These are phyloP conservation scores for Chaetodon trifascialis DNA, from an alignment of 2,113 vertebrate genomes.

Conservation along the genomic window DNA sequence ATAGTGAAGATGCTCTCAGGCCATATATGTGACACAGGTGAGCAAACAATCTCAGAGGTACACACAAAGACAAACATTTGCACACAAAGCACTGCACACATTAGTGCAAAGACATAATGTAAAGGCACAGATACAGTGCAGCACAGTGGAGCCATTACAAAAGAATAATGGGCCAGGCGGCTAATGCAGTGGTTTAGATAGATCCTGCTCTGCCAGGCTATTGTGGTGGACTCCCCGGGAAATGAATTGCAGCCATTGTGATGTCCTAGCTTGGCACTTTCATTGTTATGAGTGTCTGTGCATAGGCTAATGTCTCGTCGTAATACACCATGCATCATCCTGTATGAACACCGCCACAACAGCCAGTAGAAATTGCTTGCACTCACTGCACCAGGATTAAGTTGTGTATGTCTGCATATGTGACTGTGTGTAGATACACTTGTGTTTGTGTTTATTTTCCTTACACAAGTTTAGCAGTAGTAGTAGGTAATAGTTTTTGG, in stretches of 20 bases:
- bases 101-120: constrained; percentile 48
- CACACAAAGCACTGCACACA: constrained; percentile 40
- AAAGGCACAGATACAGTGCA: constrained; percentile 32
- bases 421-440: background rate
- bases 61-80: constrained; percentile 46
- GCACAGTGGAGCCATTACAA: constrained; percentile 57
- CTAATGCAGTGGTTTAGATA: constrained; percentile 60
- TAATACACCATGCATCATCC: constrained; percentile 72
- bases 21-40: constrained; percentile 50
- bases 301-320: constrained; percentile 70
- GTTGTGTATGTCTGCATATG: background rate
- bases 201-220: constrained; percentile 57
- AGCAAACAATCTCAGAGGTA: constrained; percentile 50
- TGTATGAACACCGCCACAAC: constrained; percentile 31
- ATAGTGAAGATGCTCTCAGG: background rate
- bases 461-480: background rate
- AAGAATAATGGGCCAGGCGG: constrained; percentile 64
- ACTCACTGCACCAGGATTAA: constrained; percentile 24
- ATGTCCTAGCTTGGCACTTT: constrained; percentile 71
- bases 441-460: constrained; percentile 35
- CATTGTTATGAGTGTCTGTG: constrained; percentile 76
- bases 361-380: constrained; percentile 32
- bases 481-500: constrained; percentile 2
- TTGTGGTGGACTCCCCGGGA: constrained; percentile 64
- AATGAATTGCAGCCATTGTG: constrained; percentile 78